These are phyloP conservation scores for Eolophus roseicapilla DNA, from an alignment of 2,113 vertebrate genomes.

Conservation along the genomic window DNA sequence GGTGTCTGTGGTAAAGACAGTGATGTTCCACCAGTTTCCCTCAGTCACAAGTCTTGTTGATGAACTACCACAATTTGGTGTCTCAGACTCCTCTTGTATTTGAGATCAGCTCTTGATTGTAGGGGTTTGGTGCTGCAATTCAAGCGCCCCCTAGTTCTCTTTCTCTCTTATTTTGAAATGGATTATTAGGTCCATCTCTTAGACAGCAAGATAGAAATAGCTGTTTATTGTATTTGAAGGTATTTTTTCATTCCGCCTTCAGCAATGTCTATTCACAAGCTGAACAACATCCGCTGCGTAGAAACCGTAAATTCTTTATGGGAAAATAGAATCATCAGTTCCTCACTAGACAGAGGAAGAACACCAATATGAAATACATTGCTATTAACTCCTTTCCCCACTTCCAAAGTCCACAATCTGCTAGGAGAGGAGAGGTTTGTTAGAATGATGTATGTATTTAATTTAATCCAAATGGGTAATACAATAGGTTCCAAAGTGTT, in stretches of 20 bases:
- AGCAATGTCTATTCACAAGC: constrained; percentile 21
- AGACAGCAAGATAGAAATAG: constrained; percentile 48
- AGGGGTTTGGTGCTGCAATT: background rate
- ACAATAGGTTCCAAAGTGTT: constrained; percentile 56
- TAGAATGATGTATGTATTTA: constrained; percentile 76
- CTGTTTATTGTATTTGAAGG: constrained; percentile 50
- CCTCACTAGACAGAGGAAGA: constrained; percentile 51
- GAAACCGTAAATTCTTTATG: constrained; percentile 61
- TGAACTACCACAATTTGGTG: background rate
- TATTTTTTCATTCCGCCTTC: constrained; percentile 35
- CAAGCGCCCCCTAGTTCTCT: background rate
- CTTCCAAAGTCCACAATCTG: constrained; percentile 67
- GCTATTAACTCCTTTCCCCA: constrained; percentile 64
- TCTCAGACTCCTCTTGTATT: background rate
- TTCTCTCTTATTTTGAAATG: background rate
- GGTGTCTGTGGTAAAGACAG: background rate
- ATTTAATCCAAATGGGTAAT: constrained; percentile 71
- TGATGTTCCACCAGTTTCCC: background rate
- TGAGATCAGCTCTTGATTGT: background rate
- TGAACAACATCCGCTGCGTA: constrained; percentile 56
- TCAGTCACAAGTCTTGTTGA: background rate
- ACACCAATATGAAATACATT: constrained; percentile 65
- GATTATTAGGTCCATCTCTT: constrained; percentile 1
- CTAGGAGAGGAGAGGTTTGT: constrained; percentile 68
- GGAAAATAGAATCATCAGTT: constrained; percentile 63